Conservation (phyloP, 2,797 vertebrate species). For the Peromyscus attwateri region DNA sequence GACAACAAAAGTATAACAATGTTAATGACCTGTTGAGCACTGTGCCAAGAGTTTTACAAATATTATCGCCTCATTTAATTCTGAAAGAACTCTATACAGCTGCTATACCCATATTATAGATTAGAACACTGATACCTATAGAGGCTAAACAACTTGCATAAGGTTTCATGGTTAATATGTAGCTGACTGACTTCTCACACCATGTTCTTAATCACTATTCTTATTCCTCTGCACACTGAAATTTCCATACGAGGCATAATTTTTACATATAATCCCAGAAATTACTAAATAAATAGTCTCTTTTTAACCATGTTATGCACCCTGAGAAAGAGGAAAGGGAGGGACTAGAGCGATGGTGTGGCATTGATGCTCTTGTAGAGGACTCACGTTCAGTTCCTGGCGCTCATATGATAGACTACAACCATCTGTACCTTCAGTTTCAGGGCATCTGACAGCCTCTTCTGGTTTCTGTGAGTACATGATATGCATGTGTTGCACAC, state of each 20-base stretch:
- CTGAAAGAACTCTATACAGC: background rate
- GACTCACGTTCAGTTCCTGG: background rate
- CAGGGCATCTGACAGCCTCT: background rate
- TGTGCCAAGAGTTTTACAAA: background rate
- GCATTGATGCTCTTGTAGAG: background rate
- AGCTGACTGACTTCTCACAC: background rate
- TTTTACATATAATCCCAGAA: background rate
- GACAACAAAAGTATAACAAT: background rate
- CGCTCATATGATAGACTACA: background rate
- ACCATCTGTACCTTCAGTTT: background rate
- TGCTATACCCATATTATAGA: background rate
- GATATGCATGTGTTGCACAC: background rate
- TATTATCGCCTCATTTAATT: background rate
- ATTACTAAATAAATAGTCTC: slow-evolving; percentile 8
- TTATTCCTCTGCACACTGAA: background rate
- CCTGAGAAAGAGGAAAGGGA: slow-evolving; percentile 23
- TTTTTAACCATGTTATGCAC: background rate
- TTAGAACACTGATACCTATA: background rate
- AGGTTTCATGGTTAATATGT: background rate
- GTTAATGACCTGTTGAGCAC: background rate
- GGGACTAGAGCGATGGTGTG: background rate
- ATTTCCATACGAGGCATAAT: background rate
- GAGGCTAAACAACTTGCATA: background rate
- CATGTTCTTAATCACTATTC: background rate
- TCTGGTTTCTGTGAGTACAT: background rate